Evolutionary conservation across 2,113 vertebrate genomes (phyloP).

Genomic region (Excalfactoria chinensis): DNA sequence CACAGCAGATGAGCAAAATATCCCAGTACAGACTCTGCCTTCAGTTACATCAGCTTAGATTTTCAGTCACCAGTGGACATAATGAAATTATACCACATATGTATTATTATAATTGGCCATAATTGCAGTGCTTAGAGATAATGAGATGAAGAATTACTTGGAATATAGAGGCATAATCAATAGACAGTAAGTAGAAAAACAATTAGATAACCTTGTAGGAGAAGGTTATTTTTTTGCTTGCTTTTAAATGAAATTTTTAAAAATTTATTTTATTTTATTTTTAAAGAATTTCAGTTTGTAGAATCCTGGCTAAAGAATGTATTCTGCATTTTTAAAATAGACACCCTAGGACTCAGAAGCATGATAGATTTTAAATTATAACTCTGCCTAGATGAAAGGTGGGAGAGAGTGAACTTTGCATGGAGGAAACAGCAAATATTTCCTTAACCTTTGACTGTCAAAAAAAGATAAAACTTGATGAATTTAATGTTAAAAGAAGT

Average conservation of each 20-base stretch:
- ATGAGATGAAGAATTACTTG: slow-evolving; percentile 22
- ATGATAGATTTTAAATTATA: slow-evolving; percentile 21
- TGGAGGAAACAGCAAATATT: background rate
- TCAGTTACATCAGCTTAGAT: background rate
- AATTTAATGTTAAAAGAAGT: background rate
- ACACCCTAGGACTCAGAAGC: background rate
- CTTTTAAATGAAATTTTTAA: background rate
- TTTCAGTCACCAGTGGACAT: background rate
- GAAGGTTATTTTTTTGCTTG: background rate
- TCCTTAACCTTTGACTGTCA: background rate
- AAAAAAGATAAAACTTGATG: background rate
- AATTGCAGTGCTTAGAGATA: slow-evolving; percentile 35
- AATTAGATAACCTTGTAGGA: slow-evolving; percentile 4
- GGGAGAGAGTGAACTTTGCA: background rate
- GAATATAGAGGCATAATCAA: slow-evolving; percentile 7
- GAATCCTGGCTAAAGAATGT: background rate
- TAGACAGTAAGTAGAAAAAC: background rate
- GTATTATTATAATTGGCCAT: background rate
- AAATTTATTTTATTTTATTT: background rate
- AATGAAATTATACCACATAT: background rate
- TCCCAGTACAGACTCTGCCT: background rate
- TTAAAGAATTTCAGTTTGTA: background rate
- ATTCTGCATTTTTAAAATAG: slow-evolving; percentile 24
- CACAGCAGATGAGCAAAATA: background rate
- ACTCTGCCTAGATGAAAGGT: background rate